Conservation (phyloP, 2,888 invertebrate species). For the Erannis defoliaria region DNA sequence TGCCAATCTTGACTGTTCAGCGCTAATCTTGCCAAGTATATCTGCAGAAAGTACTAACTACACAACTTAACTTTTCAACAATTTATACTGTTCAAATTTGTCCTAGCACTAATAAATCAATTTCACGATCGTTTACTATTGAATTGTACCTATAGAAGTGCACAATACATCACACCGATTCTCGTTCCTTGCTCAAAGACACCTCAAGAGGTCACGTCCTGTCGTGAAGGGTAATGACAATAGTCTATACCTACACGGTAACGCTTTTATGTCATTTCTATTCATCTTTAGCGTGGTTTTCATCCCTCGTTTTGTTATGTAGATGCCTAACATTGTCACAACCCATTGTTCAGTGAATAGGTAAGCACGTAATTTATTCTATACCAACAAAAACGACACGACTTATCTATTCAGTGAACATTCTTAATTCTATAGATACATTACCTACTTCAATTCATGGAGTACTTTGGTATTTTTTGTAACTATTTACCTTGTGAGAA, state of each 20-base stretch:
- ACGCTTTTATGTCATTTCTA: conserved; percentile 40
- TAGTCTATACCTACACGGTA: conserved; percentile 19
- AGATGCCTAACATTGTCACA: conserved; percentile 59
- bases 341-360: conserved; percentile 57
- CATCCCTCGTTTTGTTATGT: conserved; percentile 69
- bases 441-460: conserved; percentile 30
- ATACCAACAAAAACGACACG: conserved; percentile 53
- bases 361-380: conserved; percentile 59
- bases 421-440: conserved; percentile 42
- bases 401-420: conserved; percentile 43
- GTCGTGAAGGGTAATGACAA: conserved; percentile 11
- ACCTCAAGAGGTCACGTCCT: conserved; percentile 27
- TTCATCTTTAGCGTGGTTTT: conserved; percentile 52
- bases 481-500: background rate
- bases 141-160: conserved; percentile 9
- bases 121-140: conserved; percentile 1
- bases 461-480: conserved; percentile 15
- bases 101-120: conserved; percentile 8
- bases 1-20: too few species aligned
- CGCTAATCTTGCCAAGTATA: too few species aligned
- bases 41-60: too few species aligned
- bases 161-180: conserved; percentile 9
- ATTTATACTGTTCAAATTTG: conserved; percentile 4
- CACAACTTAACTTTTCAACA: too few species aligned
- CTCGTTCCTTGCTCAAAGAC: conserved; percentile 21